Evolutionary conservation across 2,113 vertebrate genomes (phyloP).

Genomic region (Ivindomyrus marchei): DNA sequence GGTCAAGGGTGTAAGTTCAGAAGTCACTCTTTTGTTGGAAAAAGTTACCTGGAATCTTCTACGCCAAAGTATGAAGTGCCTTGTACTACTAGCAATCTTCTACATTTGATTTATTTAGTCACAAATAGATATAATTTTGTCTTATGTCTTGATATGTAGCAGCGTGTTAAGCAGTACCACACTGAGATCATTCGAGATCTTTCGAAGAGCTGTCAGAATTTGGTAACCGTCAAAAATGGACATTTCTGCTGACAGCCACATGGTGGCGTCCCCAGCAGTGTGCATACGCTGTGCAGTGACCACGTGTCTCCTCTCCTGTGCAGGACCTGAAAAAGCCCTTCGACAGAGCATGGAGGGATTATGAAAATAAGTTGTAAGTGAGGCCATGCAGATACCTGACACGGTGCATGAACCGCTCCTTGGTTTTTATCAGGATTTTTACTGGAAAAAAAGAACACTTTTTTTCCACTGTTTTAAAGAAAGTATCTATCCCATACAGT

Average conservation of each 20-base stretch:
- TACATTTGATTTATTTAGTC: not conserved
- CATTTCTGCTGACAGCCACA: not conserved
- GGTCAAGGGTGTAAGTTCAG: constrained; percentile 58
- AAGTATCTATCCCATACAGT: not conserved
- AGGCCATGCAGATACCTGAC: not conserved
- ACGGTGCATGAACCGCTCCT: not conserved
- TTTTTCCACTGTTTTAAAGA: not conserved
- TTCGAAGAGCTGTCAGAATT: not conserved
- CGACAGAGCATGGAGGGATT: constrained; percentile 65
- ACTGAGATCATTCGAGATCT: not conserved
- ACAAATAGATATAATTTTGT: not conserved
- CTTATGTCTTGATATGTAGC: not conserved
- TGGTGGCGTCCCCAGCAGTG: not conserved
- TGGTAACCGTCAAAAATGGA: not conserved
- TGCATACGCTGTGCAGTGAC: not conserved
- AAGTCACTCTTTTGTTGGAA: not conserved
- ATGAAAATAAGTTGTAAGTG: constrained; percentile 64
- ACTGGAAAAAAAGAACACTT: not conserved
- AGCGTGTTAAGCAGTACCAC: not conserved
- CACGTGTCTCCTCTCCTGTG: not conserved
- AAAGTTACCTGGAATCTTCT: not conserved
- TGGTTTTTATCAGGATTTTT: not conserved
- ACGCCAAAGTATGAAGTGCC: not conserved
- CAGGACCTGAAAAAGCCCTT: constrained; percentile 65
- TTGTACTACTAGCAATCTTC: not conserved